Percentiles rank a stretch among this genome's conserved stretches.
phyloP scores from a whole-genome alignment of 2,888 invertebrate genomes.

The Harmothoe impar region DNA sequence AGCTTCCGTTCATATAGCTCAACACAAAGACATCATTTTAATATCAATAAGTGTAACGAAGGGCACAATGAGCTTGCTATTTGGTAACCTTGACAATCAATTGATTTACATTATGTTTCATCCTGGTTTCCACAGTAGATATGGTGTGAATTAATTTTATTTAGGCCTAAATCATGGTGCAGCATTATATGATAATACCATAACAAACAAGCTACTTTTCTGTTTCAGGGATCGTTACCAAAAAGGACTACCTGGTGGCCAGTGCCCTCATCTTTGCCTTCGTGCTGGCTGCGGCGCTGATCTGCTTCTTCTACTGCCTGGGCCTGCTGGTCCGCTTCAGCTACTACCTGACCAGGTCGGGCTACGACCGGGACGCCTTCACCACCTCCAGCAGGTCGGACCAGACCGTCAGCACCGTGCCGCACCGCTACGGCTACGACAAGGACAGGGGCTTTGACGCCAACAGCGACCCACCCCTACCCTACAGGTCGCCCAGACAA shows the following conservation, averaged over 20 bases:
- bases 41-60: too few species aligned
- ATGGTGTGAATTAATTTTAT: too few species aligned
- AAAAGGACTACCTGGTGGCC: not conserved
- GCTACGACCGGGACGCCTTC: conserved; percentile 44
- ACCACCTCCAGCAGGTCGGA: conserved; percentile 40
- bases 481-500: not conserved
- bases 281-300: not conserved
- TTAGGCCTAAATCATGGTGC: too few species aligned
- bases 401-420: conserved; percentile 25
- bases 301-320: conserved; percentile 57
- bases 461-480: conserved; percentile 24
- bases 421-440: conserved; percentile 12
- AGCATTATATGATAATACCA: too few species aligned
- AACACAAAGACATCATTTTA: too few species aligned
- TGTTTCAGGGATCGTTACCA: not conserved
- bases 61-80: too few species aligned
- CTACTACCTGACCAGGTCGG: conserved; percentile 43
- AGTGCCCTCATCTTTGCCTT: conserved; percentile 26
- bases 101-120: too few species aligned
- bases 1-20: too few species aligned
- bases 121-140: too few species aligned
- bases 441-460: conserved; percentile 23
- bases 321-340: conserved; percentile 37
- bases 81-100: too few species aligned
- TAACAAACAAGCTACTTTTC: not conserved